A percentile compares a stretch with the other conserved stretches of the same genome.
phyloP scores from a whole-genome alignment of 2,113 vertebrate genomes.

The Eira barbara region DNA sequence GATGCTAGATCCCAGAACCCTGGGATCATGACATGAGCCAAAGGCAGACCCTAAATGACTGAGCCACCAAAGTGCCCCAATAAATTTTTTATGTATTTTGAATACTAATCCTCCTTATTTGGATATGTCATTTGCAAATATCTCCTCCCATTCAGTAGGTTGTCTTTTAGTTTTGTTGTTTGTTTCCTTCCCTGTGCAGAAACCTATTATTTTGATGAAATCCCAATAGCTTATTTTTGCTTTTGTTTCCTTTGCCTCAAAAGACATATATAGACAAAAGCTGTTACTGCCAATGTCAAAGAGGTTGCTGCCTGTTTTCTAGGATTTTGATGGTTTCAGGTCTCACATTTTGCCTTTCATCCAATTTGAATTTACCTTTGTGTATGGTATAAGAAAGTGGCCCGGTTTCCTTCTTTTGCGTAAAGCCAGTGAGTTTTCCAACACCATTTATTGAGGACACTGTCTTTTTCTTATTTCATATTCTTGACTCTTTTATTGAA shows the following conservation, averaged over 20 bases:
- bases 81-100: neutral
- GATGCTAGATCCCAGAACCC: no score
- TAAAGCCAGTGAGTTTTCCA: neutral
- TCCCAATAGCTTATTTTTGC: neutral
- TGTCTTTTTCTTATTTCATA: neutral
- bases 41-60: no score
- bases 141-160: neutral
- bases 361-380: neutral
- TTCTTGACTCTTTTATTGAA: neutral
- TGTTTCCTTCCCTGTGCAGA: neutral
- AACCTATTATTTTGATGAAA: neutral
- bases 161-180: neutral
- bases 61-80: neutral
- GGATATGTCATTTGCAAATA: neutral
- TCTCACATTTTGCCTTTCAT: neutral
- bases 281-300: neutral
- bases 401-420: neutral
- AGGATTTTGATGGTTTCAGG: neutral
- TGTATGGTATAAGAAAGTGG: neutral
- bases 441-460: neutral
- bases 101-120: neutral
- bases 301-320: neutral
- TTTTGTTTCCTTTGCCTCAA: neutral
- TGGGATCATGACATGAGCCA: no score
- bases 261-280: neutral